phyloP scores from a whole-genome alignment of 2,113 vertebrate genomes.

The Microcebus murinus region DNA sequence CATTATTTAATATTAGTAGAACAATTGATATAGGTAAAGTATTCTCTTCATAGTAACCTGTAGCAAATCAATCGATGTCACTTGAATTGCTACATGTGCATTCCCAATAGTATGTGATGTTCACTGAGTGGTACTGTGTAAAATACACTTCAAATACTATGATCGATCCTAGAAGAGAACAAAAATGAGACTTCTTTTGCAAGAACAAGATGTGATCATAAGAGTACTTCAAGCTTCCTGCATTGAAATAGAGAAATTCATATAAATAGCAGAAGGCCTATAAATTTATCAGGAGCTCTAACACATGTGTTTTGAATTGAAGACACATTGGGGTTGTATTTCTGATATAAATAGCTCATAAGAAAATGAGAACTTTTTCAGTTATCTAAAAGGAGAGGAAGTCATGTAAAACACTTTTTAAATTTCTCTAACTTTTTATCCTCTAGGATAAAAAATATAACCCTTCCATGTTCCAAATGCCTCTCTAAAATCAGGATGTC shows the following conservation, averaged over 20 bases:
- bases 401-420: not conserved
- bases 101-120: slow-evolving; percentile 12
- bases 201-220: slow-evolving; percentile 20
- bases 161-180: not conserved
- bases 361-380: slow-evolving; percentile 19
- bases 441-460: not conserved
- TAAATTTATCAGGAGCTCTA: not conserved
- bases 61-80: slow-evolving; percentile 66
- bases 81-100: slow-evolving; percentile 35
- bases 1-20: slow-evolving; percentile 71
- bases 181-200: not conserved
- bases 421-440: not conserved
- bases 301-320: slow-evolving; percentile 25
- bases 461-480: not conserved
- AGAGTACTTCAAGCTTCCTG: slow-evolving; percentile 13
- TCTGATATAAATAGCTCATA: slow-evolving; percentile 14
- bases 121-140: not conserved
- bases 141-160: slow-evolving; percentile 42
- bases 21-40: slow-evolving; percentile 63
- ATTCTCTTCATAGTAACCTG: slow-evolving; percentile 68
- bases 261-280: not conserved
- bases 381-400: slow-evolving; percentile 26
- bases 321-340: not conserved
- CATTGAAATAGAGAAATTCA: slow-evolving; percentile 17
- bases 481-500: not conserved